phyloP scores from a whole-genome alignment of 2,888 invertebrate species.

The Stenurella melanura region DNA sequence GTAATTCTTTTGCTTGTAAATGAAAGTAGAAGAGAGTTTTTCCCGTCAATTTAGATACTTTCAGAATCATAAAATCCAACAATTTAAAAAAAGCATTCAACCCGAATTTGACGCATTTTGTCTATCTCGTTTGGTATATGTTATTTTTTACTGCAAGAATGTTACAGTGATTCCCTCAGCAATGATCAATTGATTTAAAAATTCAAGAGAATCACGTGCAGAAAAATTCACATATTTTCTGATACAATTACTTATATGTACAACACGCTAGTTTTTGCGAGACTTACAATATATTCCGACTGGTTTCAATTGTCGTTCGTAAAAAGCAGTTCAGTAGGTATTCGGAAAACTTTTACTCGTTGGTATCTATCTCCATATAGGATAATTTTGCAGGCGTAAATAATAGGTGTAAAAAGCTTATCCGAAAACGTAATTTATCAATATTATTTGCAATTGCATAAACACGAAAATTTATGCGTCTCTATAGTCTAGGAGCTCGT shows the following conservation, averaged over 20 bases:
- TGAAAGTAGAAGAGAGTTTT: no score
- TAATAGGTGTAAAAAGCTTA: slow-evolving; percentile 20
- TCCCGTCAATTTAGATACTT: no score
- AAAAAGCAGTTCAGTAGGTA: neutral
- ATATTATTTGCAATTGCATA: slow-evolving; percentile 39
- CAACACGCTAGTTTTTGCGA: neutral
- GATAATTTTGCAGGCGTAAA: neutral
- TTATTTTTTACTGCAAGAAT: no score
- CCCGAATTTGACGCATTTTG: no score
- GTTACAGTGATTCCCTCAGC: no score
- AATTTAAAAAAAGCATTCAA: no score
- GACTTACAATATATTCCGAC: neutral
- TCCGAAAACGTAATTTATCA: slow-evolving; percentile 40
- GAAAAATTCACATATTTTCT: neutral
- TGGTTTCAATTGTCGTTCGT: neutral
- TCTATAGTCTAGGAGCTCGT: neutral
- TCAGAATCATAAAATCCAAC: no score
- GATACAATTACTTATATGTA: neutral
- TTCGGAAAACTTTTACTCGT: neutral
- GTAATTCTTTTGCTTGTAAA: no score
- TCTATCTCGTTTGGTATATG: no score
- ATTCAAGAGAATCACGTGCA: neutral
- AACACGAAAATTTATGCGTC: slow-evolving; percentile 41
- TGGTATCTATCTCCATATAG: neutral
- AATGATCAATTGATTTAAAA: neutral